Conservation (phyloP, 2,888 invertebrate species). For the Polietes domitor region DNA sequence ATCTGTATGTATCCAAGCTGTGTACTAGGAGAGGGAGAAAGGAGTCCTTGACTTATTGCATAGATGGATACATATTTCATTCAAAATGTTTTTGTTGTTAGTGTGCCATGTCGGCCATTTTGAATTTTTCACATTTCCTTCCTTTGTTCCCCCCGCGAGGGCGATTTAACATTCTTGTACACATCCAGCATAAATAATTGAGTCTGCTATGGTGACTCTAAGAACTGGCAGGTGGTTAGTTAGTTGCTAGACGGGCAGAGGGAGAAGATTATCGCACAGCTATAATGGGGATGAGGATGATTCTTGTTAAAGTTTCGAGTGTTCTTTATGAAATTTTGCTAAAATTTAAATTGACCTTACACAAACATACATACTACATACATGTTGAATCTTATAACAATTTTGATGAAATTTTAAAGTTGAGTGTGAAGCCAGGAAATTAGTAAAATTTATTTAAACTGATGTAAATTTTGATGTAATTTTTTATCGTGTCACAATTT, state of each 20-base stretch:
- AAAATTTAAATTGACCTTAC: too few species aligned
- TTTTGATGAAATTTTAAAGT: too few species aligned
- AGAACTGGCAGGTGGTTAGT: slow-evolving; percentile 16
- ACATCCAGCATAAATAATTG: slow-evolving; percentile 26
- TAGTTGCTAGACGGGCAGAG: background rate
- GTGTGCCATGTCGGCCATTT: slow-evolving; percentile 26
- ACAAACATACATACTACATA: too few species aligned
- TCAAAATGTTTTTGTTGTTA: background rate
- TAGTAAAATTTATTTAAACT: too few species aligned
- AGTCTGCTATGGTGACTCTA: background rate
- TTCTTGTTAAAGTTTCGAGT: too few species aligned
- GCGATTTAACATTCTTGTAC: slow-evolving; percentile 35
- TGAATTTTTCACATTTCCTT: slow-evolving; percentile 27
- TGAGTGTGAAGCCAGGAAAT: too few species aligned
- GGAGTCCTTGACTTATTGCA: background rate
- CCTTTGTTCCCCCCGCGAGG: background rate
- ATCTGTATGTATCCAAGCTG: slow-evolving; percentile 10
- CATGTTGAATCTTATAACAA: too few species aligned
- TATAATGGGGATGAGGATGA: background rate
- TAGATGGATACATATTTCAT: background rate
- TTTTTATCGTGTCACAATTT: too few species aligned
- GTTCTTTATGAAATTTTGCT: too few species aligned
- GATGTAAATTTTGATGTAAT: too few species aligned
- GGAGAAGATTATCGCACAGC: background rate
- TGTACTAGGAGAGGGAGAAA: background rate